Evolutionary conservation across 2,888 invertebrate species (phyloP).

Genomic region (Drosophila nigricruria): DNA sequence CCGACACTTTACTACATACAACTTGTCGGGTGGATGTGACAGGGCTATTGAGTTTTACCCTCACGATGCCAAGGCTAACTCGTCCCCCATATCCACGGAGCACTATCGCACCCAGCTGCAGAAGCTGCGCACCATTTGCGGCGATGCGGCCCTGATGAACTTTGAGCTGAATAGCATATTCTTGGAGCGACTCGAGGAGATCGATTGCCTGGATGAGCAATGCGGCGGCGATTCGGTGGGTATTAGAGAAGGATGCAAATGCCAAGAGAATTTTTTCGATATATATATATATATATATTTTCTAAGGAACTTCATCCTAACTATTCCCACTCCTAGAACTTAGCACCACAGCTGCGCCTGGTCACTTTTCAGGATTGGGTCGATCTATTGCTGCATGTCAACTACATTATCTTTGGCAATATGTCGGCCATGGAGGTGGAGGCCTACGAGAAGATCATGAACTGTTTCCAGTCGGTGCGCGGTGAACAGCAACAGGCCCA

Average conservation of each 20-base stretch:
- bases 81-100: slow-evolving; percentile 7
- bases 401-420: slow-evolving; percentile 87
- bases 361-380: slow-evolving; percentile 88
- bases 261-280: too few relatives aligned
- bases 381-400: slow-evolving; percentile 88
- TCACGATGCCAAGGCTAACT: too few relatives aligned
- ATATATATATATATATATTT: too few relatives aligned
- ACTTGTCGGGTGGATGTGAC: background rate
- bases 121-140: slow-evolving; percentile 34
- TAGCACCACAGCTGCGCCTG: slow-evolving; percentile 87
- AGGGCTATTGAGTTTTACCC: accelerated
- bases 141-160: slow-evolving; percentile 64
- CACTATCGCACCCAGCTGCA: slow-evolving; percentile 39
- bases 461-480: slow-evolving; percentile 83
- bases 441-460: slow-evolving; percentile 87
- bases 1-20: too few relatives aligned
- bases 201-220: slow-evolving; percentile 85
- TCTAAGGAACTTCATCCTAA: too few relatives aligned
- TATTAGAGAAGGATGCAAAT: background rate
- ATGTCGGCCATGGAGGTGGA: slow-evolving; percentile 88
- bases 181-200: slow-evolving; percentile 87
- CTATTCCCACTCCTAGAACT: background rate
- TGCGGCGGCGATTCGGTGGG: slow-evolving; percentile 85
- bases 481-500: slow-evolving; percentile 56
- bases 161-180: slow-evolving; percentile 88